Evolutionary conservation across 2,113 vertebrate species (phyloP), one percentile per base, ranked within the genome.

Genomic region (Lagopus leucura): DNA sequence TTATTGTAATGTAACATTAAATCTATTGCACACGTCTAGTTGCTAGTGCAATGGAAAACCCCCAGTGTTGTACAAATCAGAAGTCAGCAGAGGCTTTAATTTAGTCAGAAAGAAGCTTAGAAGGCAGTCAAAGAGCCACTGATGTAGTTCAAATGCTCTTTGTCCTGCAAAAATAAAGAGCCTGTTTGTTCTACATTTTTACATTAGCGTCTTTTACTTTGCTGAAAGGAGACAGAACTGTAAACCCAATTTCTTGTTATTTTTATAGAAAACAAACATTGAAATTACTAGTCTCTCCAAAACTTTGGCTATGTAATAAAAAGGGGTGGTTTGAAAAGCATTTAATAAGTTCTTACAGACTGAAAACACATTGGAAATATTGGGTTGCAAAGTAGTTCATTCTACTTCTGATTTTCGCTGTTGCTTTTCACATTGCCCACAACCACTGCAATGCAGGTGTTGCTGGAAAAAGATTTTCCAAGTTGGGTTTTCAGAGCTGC

Each of bases 91-190:
- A 75, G 67, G 58, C 82, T 92, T 92, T 95, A 91, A 90, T 96
- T 93, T 93, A 92, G 92, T 86, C 83, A 84, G 88, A 93, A 86
- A 69, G 86, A 92, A 94, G 92, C 90, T 92, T 84, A 86, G 93
- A 95, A 94, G 88, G 92, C 88, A 95, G 86, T 96, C 92, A 95
- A 93, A 96, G 93, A 94, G 76, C 72, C 65, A 82, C 82, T 94
- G 95, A 95, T 89, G 77, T 79, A 90, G 82, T 94, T 93, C 82
- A 95, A 96, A 94, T 86, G 93, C 82, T 94, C 87, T 92, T 95
- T 95, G 91, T 96, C 88, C 85, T 81, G 82, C 61, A 69, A 86
- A 95, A 94, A 95, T 85, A 67, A 92, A 95, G 67, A 97, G 61
- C 75, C 79, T 3, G n/a, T 89, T 96, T 94, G 75, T 93, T 92